A percentile compares a stretch with the other conserved stretches of the same genome.
These are phyloP conservation scores for Aphodius granarius DNA, from an alignment of 2,888 invertebrate species.

Conservation along the genomic window DNA sequence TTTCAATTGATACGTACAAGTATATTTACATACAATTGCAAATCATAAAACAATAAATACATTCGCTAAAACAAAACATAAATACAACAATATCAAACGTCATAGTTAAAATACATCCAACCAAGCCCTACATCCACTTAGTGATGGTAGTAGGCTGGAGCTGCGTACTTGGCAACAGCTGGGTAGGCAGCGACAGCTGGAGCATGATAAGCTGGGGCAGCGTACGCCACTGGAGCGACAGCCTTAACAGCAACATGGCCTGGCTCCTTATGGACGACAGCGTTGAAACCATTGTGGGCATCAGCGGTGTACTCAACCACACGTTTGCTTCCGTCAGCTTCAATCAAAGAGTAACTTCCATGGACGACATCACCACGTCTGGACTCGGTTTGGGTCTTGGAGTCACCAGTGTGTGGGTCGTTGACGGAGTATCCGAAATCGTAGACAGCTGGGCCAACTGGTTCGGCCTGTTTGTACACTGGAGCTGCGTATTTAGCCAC, in stretches of 20 bases:
- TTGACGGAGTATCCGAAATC: constrained; percentile 56
- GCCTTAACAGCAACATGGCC: constrained; percentile 29
- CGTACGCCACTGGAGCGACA: constrained; percentile 29
- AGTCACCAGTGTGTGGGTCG: constrained; percentile 58
- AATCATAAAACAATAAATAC: constrained; percentile 15
- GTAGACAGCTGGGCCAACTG: constrained; percentile 54
- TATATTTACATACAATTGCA: constrained; percentile 9
- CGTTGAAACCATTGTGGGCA: constrained; percentile 58
- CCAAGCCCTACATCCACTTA: background rate
- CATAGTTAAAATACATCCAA: background rate
- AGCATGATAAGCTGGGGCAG: constrained; percentile 2
- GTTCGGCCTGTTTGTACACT: constrained; percentile 12
- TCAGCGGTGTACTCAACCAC: constrained; percentile 59
- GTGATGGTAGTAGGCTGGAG: constrained; percentile 20
- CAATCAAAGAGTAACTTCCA: constrained; percentile 57
- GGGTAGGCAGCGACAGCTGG: background rate
- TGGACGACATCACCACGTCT: constrained; percentile 58
- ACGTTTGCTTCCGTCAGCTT: constrained; percentile 57
- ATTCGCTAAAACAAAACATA: constrained; percentile 3
- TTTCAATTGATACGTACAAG: background rate
- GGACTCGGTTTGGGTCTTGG: constrained; percentile 57
- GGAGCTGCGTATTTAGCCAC: constrained; percentile 29
- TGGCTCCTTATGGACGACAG: constrained; percentile 52
- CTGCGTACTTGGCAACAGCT: background rate
- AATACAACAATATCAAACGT: background rate